Evolutionary conservation across 2,888 invertebrate species (phyloP).

Genomic region (Acanthosepion pharaonis): DNA sequence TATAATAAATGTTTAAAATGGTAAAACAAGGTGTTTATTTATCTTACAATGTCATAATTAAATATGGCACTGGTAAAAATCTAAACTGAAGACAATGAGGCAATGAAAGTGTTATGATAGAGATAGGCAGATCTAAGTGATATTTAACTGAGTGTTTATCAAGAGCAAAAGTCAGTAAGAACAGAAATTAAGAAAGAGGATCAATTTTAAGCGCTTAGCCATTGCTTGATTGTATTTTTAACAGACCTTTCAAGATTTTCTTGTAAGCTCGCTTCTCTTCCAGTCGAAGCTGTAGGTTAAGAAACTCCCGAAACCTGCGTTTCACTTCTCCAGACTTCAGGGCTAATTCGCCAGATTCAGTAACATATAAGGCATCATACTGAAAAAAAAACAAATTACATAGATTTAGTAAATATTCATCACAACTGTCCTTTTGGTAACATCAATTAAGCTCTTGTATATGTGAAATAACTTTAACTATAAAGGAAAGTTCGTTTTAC

Average conservation of each 20-base stretch:
- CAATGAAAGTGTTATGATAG: too few relatives aligned
- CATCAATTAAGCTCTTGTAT: background rate
- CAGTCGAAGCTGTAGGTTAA: slow-evolving; percentile 75
- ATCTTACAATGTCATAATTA: too few relatives aligned
- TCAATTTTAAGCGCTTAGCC: background rate
- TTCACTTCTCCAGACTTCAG: slow-evolving; percentile 71
- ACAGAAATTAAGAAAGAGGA: too few relatives aligned
- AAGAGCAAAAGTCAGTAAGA: too few relatives aligned
- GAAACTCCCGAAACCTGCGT: slow-evolving; percentile 76
- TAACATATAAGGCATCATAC: slow-evolving; percentile 66
- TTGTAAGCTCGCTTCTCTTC: slow-evolving; percentile 73
- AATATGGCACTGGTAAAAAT: too few relatives aligned
- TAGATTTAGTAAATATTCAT: background rate
- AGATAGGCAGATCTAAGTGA: too few relatives aligned
- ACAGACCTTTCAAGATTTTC: slow-evolving; percentile 64
- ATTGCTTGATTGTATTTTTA: background rate
- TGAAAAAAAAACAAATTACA: slow-evolving; percentile 50
- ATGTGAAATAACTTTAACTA: too few relatives aligned
- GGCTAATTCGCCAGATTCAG: slow-evolving; percentile 58
- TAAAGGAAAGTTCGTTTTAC: too few relatives aligned
- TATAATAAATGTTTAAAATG: too few relatives aligned
- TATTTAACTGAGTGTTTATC: too few relatives aligned
- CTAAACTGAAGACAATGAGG: too few relatives aligned
- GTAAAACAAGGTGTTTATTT: too few relatives aligned
- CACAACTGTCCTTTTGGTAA: background rate